These are phyloP conservation scores for Euplexia lucipara DNA, from an alignment of 2,888 invertebrate genomes.

Conservation along the genomic window DNA sequence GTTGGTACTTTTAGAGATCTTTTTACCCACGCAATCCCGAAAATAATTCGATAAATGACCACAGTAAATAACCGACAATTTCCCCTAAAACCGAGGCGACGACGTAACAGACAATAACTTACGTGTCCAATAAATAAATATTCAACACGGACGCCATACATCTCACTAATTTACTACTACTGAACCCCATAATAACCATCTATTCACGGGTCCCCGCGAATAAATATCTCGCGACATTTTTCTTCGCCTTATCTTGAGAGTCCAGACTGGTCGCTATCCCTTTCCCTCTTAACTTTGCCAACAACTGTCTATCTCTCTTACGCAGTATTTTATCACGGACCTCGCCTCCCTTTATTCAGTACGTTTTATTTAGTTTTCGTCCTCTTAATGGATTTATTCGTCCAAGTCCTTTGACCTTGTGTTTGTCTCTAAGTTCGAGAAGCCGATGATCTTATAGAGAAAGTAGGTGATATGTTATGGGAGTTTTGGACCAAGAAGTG, in stretches of 20 bases:
- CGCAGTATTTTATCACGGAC: slow-evolving; percentile 78
- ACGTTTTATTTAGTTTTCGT: slow-evolving; percentile 89
- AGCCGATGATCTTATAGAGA: slow-evolving; percentile 41
- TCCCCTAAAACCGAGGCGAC: slow-evolving; percentile 47
- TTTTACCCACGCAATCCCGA: background rate
- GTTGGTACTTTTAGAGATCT: background rate
- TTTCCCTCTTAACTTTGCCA: slow-evolving; percentile 57
- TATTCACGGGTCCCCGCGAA: slow-evolving; percentile 82
- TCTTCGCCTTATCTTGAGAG: slow-evolving; percentile 87
- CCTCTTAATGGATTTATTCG: slow-evolving; percentile 87
- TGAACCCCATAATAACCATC: slow-evolving; percentile 89
- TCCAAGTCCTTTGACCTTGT: slow-evolving; percentile 84
- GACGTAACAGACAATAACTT: slow-evolving; percentile 74
- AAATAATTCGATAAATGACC: slow-evolving; percentile 44
- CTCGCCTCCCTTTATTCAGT: slow-evolving; percentile 78
- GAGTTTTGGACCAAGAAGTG: slow-evolving; percentile 19
- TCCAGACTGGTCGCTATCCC: slow-evolving; percentile 80
- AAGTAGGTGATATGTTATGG: slow-evolving; percentile 48
- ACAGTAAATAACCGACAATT: slow-evolving; percentile 43
- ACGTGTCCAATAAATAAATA: slow-evolving; percentile 86
- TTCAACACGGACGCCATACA: slow-evolving; percentile 85
- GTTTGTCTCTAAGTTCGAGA: slow-evolving; percentile 68
- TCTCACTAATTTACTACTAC: slow-evolving; percentile 90
- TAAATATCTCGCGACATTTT: slow-evolving; percentile 90
- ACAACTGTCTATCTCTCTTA: slow-evolving; percentile 68